phyloP scores from a whole-genome alignment of 2,797 vertebrate genomes.

The Bovichtus variegatus region DNA sequence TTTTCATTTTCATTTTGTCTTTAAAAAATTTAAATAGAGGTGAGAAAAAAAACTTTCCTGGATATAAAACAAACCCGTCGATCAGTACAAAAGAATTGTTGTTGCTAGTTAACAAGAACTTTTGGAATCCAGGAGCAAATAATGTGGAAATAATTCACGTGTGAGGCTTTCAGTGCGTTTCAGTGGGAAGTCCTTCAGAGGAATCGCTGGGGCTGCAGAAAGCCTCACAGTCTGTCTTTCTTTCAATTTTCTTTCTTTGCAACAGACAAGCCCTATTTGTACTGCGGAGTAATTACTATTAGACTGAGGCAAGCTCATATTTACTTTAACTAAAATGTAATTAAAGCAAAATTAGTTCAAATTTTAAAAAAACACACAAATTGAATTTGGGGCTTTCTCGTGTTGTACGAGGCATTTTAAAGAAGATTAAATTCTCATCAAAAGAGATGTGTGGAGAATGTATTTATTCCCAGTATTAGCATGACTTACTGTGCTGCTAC shows the following conservation, averaged over 20 bases:
- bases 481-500: not conserved
- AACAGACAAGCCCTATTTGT: slow-evolving; percentile 72
- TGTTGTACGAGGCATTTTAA: slow-evolving; percentile 24
- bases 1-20: slow-evolving; percentile 16
- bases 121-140: slow-evolving; percentile 84
- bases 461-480: slow-evolving; percentile 30
- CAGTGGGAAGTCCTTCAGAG: slow-evolving; percentile 80
- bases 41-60: not conserved
- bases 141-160: slow-evolving; percentile 79
- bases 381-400: slow-evolving; percentile 25
- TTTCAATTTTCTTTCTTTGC: slow-evolving; percentile 68
- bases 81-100: slow-evolving; percentile 50
- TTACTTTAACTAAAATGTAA: slow-evolving; percentile 64
- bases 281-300: slow-evolving; percentile 62
- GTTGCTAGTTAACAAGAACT: slow-evolving; percentile 69
- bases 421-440: slow-evolving; percentile 23
- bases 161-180: slow-evolving; percentile 69
- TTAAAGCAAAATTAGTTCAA: slow-evolving; percentile 53
- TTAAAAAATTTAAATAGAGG: not conserved
- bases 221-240: slow-evolving; percentile 70
- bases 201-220: slow-evolving; percentile 78
- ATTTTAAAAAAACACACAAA: slow-evolving; percentile 39
- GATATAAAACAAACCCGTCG: slow-evolving; percentile 32
- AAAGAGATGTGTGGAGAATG: slow-evolving; percentile 3
- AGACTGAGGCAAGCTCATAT: slow-evolving; percentile 51